Conservation (phyloP, 1,140 invertebrate genomes). For the Bicyclus anynana region DNA sequence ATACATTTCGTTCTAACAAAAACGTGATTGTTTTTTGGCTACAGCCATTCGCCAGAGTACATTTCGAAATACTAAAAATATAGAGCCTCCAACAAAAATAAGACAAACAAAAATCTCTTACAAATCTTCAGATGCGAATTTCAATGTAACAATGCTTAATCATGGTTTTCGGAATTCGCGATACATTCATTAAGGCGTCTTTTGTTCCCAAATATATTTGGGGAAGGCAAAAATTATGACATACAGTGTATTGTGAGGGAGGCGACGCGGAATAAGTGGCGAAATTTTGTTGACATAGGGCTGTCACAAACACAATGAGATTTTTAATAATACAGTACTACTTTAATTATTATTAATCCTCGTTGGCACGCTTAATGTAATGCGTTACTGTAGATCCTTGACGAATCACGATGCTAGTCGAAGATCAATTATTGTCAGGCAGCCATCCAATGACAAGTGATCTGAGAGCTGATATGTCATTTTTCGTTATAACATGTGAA, state of each 20-base stretch:
- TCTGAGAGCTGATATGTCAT: no score
- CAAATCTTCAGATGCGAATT: constrained; percentile 32
- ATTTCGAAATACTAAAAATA: constrained; percentile 21
- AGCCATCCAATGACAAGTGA: no score
- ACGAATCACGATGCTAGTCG: no score
- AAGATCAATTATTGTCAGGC: no score
- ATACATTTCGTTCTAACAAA: background rate
- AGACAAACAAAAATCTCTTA: constrained; percentile 42
- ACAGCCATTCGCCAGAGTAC: constrained; percentile 18
- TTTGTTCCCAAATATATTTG: constrained; percentile 72
- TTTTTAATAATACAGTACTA: no score
- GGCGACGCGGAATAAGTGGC: constrained; percentile 63
- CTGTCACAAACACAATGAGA: constrained; percentile 15
- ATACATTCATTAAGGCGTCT: constrained; percentile 71
- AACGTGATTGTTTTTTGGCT: constrained; percentile 14
- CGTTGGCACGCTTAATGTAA: no score
- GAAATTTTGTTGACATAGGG: constrained; percentile 47
- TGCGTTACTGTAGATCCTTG: no score
- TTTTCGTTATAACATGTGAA: no score
- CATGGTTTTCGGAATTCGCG: constrained; percentile 60
- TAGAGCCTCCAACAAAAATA: constrained; percentile 20
- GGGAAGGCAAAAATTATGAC: constrained; percentile 75
- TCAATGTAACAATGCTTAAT: constrained; percentile 68
- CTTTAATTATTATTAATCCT: no score
- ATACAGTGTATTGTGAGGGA: constrained; percentile 64